These are phyloP conservation scores for Siniperca scherzeri DNA, from an alignment of 2,797 vertebrate species.

Conservation along the genomic window DNA sequence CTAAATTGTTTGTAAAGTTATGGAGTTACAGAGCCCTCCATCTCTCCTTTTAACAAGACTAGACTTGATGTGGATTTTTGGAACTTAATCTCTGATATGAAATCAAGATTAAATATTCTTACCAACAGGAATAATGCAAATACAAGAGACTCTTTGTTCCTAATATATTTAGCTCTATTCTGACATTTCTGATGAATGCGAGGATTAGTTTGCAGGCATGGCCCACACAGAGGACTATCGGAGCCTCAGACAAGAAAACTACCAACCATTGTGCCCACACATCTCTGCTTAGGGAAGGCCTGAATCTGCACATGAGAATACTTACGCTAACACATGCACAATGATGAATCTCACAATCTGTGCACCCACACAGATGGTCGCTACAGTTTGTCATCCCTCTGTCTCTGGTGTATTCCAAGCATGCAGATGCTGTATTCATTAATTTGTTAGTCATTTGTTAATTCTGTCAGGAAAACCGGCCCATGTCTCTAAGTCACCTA, in stretches of 20 bases:
- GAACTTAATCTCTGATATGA: conserved; percentile 14
- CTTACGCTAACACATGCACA: conserved; percentile 48
- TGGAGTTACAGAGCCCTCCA: conserved; percentile 7
- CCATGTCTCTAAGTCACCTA: conserved; percentile 4
- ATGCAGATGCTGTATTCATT: conserved; percentile 49
- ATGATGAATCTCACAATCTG: conserved; percentile 52
- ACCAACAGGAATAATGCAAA: conserved; percentile 6
- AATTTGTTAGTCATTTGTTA: conserved; percentile 21
- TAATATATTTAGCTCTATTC: conserved; percentile 29
- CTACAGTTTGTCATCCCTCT: conserved; percentile 55
- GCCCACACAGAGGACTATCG: conserved; percentile 58
- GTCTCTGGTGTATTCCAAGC: conserved; percentile 37
- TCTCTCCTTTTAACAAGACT: not conserved
- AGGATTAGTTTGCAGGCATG: conserved; percentile 47
- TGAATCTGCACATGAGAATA: conserved; percentile 57
- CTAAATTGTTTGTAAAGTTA: conserved; percentile 25
- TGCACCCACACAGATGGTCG: conserved; percentile 65
- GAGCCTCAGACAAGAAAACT: conserved; percentile 59
- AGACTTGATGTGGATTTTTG: not conserved
- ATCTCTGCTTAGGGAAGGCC: conserved; percentile 60
- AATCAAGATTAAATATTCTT: conserved; percentile 6
- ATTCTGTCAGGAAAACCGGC: not conserved
- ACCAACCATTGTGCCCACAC: conserved; percentile 71
- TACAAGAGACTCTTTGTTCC: conserved; percentile 30
- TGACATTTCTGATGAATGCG: conserved; percentile 50